A percentile compares a stretch with the other conserved stretches of the same genome.
These are phyloP conservation scores for Chamaea fasciata DNA, from an alignment of 2,113 vertebrate species.

Conservation along the genomic window DNA sequence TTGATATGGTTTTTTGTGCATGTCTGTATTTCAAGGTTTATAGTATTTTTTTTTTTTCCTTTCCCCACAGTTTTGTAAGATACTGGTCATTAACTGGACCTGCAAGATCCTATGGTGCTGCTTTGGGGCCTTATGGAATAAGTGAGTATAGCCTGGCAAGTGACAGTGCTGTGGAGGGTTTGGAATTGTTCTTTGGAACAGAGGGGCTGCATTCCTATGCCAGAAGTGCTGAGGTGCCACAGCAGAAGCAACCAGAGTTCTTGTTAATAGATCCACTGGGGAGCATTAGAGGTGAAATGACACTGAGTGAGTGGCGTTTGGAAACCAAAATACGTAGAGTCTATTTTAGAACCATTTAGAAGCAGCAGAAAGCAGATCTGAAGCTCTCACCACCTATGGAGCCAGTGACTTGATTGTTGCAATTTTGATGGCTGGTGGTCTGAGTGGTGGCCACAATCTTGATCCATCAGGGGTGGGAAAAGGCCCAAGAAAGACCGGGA, in stretches of 20 bases:
- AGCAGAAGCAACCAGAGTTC: not conserved
- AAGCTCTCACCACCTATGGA: not conserved
- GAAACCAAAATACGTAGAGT: too few relatives aligned
- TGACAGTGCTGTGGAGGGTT: not conserved
- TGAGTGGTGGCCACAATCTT: not conserved
- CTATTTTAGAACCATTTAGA: not conserved
- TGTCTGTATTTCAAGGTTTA: not conserved
- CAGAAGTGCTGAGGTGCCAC: not conserved
- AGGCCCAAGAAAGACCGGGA: not conserved
- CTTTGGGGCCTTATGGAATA: fast-evolving
- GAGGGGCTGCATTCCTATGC: not conserved
- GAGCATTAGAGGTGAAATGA: not conserved
- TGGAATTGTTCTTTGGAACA: not conserved
- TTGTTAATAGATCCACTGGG: not conserved
- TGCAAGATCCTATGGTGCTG: not conserved
- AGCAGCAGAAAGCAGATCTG: not conserved
- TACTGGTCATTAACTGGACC: not conserved
- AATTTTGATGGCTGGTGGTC: not conserved
- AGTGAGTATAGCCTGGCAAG: not conserved
- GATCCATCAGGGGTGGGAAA: not conserved
- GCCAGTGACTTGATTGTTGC: not conserved
- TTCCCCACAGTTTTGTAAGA: not conserved
- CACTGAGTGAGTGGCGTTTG: not conserved
- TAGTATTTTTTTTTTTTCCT: not conserved
- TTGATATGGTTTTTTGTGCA: not conserved